Evolutionary conservation across 2,113 vertebrate species (phyloP), one percentile per base, ranked within the genome.

Genomic region (Elaphurus davidianus): DNA sequence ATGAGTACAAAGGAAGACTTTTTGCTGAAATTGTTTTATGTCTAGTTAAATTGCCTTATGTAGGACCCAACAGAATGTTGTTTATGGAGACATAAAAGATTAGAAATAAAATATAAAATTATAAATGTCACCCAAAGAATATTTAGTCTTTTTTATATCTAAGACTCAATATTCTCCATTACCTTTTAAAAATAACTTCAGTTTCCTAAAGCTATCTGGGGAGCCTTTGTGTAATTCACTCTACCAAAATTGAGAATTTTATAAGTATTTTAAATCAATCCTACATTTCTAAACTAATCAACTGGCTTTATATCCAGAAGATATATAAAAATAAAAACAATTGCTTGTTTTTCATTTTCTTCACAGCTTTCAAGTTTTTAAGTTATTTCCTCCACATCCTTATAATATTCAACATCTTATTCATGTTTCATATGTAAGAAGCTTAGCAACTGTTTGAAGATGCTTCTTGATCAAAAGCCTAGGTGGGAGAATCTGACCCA

Each of bases 291-390:
- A 64, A 96, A 59, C 16, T 74, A 93, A 90, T 21, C 40, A 96
- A 92, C 11, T 52, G 9, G 16, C 30, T 97, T 96, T 97, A n/a
- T 82, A 64, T 89, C 47, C 91, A 94, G 19, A 97, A 74, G 5
- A 43, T 6, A 81, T 23, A 87, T 28, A 54, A 67, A 95, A 90
- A 95, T 89, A n/a, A 57, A 85, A 93, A 90, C 14, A 87, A 36
- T 79, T 84, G 12, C 23, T 94, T 76, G n/a, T 19, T 90, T 81
- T 64, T 87, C 19, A 91, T 94, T 94, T 96, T 93, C 36, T 84
- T 95, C 21, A 96, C 33, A 84, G 25, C 25, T 28, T 92, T 91
- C 36, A 86, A 78, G 45, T 59, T 87, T 82, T 84, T 21, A 87
- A 96, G 64, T 76, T 84, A 90, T 91, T 86, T 93, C 55, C 30